These are phyloP conservation scores for Drosophila auraria DNA, from an alignment of 1,140 invertebrate species.

Conservation along the genomic window DNA sequence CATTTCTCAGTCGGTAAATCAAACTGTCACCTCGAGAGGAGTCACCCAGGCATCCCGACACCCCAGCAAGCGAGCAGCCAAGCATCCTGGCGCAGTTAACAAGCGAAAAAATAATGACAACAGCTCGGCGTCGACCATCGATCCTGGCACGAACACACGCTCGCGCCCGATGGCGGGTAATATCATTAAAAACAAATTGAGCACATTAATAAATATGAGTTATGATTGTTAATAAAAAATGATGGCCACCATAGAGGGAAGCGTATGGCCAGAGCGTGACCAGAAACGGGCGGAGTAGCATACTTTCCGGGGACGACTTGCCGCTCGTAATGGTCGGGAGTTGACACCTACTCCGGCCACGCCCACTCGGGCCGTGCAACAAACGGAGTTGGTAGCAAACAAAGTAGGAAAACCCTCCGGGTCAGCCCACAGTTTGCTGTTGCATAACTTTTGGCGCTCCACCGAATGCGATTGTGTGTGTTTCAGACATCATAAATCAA, in stretches of 20 bases:
- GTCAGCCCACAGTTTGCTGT: slow-evolving; percentile 27
- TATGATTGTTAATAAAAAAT: slow-evolving; percentile 76
- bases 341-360: slow-evolving; percentile 48
- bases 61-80: slow-evolving; percentile 3
- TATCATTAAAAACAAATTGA: slow-evolving; percentile 80
- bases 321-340: slow-evolving; percentile 8
- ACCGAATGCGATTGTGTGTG: slow-evolving; percentile 32
- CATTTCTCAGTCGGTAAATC: slow-evolving; percentile 36
- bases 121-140: slow-evolving; percentile 23
- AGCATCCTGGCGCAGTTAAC: slow-evolving; percentile 38
- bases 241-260: slow-evolving; percentile 12
- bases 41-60: slow-evolving; percentile 13
- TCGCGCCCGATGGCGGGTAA: slow-evolving; percentile 35
- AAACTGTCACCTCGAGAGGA: slow-evolving; percentile 35
- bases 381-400: slow-evolving; percentile 29
- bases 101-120: slow-evolving; percentile 40
- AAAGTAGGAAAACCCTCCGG: slow-evolving; percentile 25
- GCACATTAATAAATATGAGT: slow-evolving; percentile 79
- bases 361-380: slow-evolving; percentile 27
- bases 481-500: slow-evolving; percentile 78
- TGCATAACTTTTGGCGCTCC: slow-evolving; percentile 72
- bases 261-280: slow-evolving; percentile 47
- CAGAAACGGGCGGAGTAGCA: slow-evolving; percentile 19
- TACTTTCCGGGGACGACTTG: slow-evolving; percentile 10
- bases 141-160: slow-evolving; percentile 20